Conservation (phyloP, 2,113 vertebrate species). For the Platichthys stellatus region DNA sequence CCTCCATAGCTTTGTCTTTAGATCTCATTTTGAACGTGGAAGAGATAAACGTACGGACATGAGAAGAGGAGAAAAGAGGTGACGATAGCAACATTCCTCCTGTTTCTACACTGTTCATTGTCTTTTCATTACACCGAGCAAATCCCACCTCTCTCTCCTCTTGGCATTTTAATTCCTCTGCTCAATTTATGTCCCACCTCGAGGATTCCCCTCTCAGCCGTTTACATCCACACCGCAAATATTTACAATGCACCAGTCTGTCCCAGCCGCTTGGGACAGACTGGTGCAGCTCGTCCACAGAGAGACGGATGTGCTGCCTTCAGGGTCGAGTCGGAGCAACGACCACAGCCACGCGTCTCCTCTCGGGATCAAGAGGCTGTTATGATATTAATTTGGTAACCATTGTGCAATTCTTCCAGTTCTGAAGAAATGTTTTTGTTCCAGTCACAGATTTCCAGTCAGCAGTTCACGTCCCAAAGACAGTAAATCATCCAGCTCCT, state of each 20-base stretch:
- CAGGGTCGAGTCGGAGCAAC: slow-evolving; percentile 8
- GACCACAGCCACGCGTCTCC: slow-evolving; percentile 37
- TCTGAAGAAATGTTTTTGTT: slow-evolving; percentile 16
- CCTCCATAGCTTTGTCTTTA: neutral
- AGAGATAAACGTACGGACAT: neutral
- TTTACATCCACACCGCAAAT: slow-evolving; percentile 62
- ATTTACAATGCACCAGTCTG: slow-evolving; percentile 50
- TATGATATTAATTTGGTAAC: slow-evolving; percentile 26
- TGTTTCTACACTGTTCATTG: slow-evolving; percentile 26
- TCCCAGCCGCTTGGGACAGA: slow-evolving; percentile 14
- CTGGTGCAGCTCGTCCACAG: neutral
- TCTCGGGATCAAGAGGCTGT: slow-evolving; percentile 37
- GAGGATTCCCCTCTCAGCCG: slow-evolving; percentile 31
- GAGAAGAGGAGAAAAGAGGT: slow-evolving; percentile 12
- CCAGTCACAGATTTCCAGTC: slow-evolving; percentile 7
- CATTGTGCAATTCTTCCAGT: slow-evolving; percentile 34
- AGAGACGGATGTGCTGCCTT: slow-evolving; percentile 12
- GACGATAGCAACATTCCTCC: slow-evolving; percentile 49
- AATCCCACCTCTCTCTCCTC: slow-evolving; percentile 25
- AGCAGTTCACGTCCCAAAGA: slow-evolving; percentile 9
- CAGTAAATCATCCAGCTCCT: neutral
- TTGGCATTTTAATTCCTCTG: slow-evolving; percentile 34
- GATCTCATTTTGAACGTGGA: slow-evolving; percentile 24
- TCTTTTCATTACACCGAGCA: slow-evolving; percentile 37
- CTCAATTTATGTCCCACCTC: slow-evolving; percentile 52